phyloP scores from a whole-genome alignment of 2,888 invertebrate species.

The Altica lythri region DNA sequence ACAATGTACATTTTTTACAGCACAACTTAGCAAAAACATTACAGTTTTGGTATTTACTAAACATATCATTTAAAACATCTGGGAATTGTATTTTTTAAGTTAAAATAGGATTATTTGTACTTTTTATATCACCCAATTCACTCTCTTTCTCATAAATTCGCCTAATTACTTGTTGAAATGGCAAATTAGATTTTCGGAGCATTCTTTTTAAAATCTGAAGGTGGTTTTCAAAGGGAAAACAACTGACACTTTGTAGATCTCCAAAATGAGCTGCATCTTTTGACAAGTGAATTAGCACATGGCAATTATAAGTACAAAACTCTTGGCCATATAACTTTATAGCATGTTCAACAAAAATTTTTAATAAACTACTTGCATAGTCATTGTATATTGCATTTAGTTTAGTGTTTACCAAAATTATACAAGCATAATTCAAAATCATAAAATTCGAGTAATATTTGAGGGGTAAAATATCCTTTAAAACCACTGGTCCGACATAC shows the following conservation, averaged over 20 bases:
- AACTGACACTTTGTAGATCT: slow-evolving; percentile 19
- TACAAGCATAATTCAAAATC: slow-evolving; percentile 32
- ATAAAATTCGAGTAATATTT: slow-evolving; percentile 30
- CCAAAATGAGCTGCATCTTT: slow-evolving; percentile 16
- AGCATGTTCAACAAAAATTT: slow-evolving; percentile 7
- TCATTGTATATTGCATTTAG: slow-evolving; percentile 27
- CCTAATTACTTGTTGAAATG: slow-evolving; percentile 18
- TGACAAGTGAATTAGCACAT: slow-evolving; percentile 16
- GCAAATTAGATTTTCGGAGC: slow-evolving; percentile 11
- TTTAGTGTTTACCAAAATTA: slow-evolving; percentile 25
- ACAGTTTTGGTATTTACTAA: too few relatives aligned
- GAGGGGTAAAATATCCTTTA: slow-evolving; percentile 26
- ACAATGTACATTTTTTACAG: too few relatives aligned
- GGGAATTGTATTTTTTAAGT: too few relatives aligned
- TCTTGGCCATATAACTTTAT: slow-evolving; percentile 14
- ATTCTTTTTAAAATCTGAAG: slow-evolving; percentile 13
- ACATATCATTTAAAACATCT: too few relatives aligned
- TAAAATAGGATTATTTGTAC: too few relatives aligned
- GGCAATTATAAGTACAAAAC: slow-evolving; percentile 19
- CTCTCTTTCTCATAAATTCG: slow-evolving; percentile 24
- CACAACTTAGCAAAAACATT: too few relatives aligned
- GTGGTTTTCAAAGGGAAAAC: slow-evolving; percentile 20
- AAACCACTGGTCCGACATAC: slow-evolving; percentile 30
- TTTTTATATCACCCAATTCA: too few relatives aligned
- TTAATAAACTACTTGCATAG: slow-evolving; percentile 29